phyloP scores from a whole-genome alignment of 2,113 vertebrate genomes.

The Cynoglossus semilaevis region DNA sequence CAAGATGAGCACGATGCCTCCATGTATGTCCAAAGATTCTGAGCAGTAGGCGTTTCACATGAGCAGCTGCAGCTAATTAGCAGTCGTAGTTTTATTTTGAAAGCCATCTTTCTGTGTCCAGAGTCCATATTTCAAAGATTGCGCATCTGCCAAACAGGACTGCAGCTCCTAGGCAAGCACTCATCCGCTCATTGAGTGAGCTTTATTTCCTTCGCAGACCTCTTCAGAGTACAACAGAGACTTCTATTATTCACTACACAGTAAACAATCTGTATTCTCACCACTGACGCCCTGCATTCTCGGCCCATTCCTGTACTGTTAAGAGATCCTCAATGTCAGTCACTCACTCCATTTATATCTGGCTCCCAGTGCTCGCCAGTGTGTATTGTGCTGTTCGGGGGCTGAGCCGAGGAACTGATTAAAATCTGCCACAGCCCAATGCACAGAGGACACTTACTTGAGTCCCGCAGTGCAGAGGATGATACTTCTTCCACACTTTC shows the following conservation, averaged over 20 bases:
- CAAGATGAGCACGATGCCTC: conserved; percentile 6
- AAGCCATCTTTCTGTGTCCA: background rate
- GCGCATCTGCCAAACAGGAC: conserved; percentile 8
- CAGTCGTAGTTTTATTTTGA: conserved; percentile 28
- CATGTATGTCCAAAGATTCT: conserved; percentile 2
- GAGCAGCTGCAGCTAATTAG: conserved; percentile 20
- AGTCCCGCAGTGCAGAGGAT: conserved; percentile 55
- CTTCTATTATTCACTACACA: conserved; percentile 27
- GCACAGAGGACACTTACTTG: conserved; percentile 55
- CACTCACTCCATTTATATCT: conserved; percentile 12
- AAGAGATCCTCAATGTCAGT: conserved; percentile 28
- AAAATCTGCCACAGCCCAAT: conserved; percentile 62
- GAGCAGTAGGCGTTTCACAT: conserved; percentile 5
- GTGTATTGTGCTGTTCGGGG: conserved; percentile 30
- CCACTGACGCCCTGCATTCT: conserved; percentile 51
- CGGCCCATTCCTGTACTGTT: conserved; percentile 45
- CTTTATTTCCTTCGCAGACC: conserved; percentile 1
- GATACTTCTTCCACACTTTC: conserved; percentile 26
- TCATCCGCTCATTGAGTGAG: background rate
- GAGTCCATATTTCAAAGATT: conserved; percentile 8
- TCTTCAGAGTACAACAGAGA: conserved; percentile 19
- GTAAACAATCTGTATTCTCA: conserved; percentile 29
- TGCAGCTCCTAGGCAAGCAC: background rate
- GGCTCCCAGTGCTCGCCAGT: conserved; percentile 34
- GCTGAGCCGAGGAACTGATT: conserved; percentile 60